Conservation (phyloP, 2,888 invertebrate species). For the Erebia palarica region DNA sequence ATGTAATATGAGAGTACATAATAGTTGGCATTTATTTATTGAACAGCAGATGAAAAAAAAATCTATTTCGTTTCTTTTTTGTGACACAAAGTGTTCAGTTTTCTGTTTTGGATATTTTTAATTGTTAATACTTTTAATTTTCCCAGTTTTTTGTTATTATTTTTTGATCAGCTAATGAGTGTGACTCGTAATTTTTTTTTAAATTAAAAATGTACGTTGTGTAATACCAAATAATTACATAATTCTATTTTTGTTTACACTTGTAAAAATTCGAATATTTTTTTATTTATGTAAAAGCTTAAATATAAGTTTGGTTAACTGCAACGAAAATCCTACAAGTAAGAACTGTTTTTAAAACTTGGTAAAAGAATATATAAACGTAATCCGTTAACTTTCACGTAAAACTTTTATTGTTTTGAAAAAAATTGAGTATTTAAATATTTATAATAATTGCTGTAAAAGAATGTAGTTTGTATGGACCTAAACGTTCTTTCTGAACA, state of each 20-base stretch:
- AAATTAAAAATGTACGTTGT: conserved; percentile 63
- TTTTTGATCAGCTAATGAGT: conserved; percentile 65
- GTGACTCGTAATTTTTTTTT: conserved; percentile 67
- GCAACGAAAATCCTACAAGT: conserved; percentile 59
- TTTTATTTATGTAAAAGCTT: conserved; percentile 52
- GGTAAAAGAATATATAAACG: not conserved
- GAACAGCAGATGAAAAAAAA: conserved; percentile 51
- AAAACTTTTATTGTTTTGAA: not conserved
- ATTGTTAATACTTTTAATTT: conserved; percentile 57
- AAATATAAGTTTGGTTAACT: conserved; percentile 59
- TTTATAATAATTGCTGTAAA: not conserved
- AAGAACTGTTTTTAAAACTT: conserved; percentile 32
- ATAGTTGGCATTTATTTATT: conserved; percentile 54
- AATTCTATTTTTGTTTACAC: conserved; percentile 70
- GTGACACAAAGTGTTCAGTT: conserved; percentile 74
- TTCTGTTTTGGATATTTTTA: conserved; percentile 58
- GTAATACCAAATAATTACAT: conserved; percentile 78
- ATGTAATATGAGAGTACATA: conserved; percentile 59
- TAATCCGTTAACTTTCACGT: not conserved
- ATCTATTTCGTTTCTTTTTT: conserved; percentile 50
- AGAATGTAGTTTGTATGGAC: not conserved
- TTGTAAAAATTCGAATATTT: conserved; percentile 71
- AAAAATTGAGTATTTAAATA: no score
- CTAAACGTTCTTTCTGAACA: no score
- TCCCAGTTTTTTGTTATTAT: conserved; percentile 50